phyloP scores from a whole-genome alignment of 2,797 vertebrate genomes.

The Diceros bicornis region DNA sequence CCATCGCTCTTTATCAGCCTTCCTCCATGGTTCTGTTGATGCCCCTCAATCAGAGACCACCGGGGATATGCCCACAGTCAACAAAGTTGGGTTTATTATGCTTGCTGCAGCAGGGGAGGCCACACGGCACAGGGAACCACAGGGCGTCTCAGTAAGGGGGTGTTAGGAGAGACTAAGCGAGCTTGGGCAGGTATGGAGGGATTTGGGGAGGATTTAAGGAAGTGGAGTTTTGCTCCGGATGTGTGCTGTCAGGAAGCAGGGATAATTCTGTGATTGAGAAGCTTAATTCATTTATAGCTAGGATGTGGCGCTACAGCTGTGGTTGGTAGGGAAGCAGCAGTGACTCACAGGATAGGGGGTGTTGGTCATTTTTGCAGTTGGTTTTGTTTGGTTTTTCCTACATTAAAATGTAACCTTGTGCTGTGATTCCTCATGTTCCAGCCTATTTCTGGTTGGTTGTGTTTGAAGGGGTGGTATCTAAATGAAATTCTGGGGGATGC shows the following conservation, averaged over 20 bases:
- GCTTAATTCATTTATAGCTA: neutral
- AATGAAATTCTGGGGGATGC: neutral
- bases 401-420: neutral
- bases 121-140: fast-evolving
- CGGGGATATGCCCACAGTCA: fast-evolving
- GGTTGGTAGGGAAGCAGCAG: neutral
- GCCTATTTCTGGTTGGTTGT: neutral
- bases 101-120: no score
- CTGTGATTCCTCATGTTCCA: neutral
- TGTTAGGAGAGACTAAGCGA: neutral
- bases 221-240: fast-evolving
- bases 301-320: neutral
- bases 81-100: neutral
- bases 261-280: fast-evolving
- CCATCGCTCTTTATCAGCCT: neutral
- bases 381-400: neutral
- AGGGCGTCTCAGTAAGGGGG: fast-evolving
- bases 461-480: neutral
- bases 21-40: fast-evolving
- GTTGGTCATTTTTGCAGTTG: neutral
- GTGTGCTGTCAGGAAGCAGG: neutral
- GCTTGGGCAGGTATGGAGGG: neutral
- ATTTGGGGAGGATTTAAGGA: neutral
- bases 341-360: fast-evolving
- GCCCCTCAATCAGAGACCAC: neutral